Evolutionary conservation across 2,113 vertebrate species (phyloP), one percentile per base, ranked within the genome.

Genomic region (Phrynocephalus versicolor): DNA sequence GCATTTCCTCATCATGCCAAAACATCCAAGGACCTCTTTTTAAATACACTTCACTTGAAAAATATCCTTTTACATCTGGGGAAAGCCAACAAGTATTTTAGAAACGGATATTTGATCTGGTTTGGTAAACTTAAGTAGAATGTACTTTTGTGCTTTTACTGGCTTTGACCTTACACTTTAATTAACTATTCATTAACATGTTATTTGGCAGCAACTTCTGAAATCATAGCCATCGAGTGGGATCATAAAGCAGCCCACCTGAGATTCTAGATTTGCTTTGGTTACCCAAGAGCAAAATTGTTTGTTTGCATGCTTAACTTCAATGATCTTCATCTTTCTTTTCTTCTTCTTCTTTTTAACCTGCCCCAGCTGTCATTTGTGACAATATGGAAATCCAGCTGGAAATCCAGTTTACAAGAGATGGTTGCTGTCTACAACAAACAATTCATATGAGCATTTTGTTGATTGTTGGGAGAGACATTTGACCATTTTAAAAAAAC

Each of bases 121-220:
- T 88, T 87, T 89, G 80, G 89, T 62, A 41, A 86, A 89, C 55
- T 83, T 86, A 84, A 87, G 79, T 81, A 91, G 84, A 90, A 92
- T 69, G 67, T 64, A 77, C 9, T 86, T 23, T 78, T 69, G 67
- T 64, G 79, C 9, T 86, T 23, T 78, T 71, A 51, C 87, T 92
- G 82, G 82, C 2, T 0, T 81, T 88, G 83, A 93, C 80, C 70
- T 82, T 25, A 27, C 84, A 73, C 83, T 90, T 73, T 41, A 1
- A 45, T 51, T 88, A 83, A 65, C 62, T 35, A 86, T 92, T 93
- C 90, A 90, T 45, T 85, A 71, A 86, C n/a, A 58, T 37, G 16
- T 41, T 84, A 70, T 93, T 85, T 83, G 82, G 88, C 79, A 41
- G 23, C 74, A 6, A 67, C 41, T 87, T 78, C 76, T 79, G 76